Evolutionary conservation across 2,797 vertebrate species (phyloP), one percentile per base, ranked within the genome.

Genomic region (Channallabes apus): DNA sequence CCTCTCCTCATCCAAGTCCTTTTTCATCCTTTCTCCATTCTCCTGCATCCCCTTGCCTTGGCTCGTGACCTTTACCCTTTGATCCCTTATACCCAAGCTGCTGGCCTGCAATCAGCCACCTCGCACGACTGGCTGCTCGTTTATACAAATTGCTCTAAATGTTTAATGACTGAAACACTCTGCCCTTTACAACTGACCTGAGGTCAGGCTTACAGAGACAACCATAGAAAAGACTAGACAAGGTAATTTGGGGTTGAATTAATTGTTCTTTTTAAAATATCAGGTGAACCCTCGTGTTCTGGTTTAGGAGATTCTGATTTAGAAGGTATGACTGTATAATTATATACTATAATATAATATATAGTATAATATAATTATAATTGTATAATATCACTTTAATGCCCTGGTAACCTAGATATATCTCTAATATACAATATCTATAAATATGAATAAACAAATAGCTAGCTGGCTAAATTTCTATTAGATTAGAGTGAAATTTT

Each of bases 41-140:
- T 82, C 46, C 15, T 81, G 56, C 72, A 61, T 83, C 65, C 72
- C 18, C 83, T 59, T 85, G 83, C 81, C 84, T 87, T 88, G 88
- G 87, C 81, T 80, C 71, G 77, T 69, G 84, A 73, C 82, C 81
- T 67, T 67, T 77, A 11, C 82, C 84, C 46, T 24, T 32, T 77
- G 68, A 46, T 1, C 84, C 82, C 67, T 58, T 61, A 51, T 68
- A 90, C 88, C 91, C 89, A 90, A 87, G 90, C 91, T 90, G 88
- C 87, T 93, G 90, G 82, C 78, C 64, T 73, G 85, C 82, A 78
- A 88, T 93, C 93, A 92, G 93, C 94, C 86, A 91, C 92, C 91
- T 91, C 91, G 94, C 94, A 95, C 94, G 94, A 93, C 90, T 84
- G 92, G 91, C 91, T 94, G 93, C 91, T 92, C 78, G 91, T 92